A percentile compares a stretch with the other conserved stretches of the same genome.
phyloP scores from a whole-genome alignment of 2,888 invertebrate species.

The Resseliella maxima region DNA sequence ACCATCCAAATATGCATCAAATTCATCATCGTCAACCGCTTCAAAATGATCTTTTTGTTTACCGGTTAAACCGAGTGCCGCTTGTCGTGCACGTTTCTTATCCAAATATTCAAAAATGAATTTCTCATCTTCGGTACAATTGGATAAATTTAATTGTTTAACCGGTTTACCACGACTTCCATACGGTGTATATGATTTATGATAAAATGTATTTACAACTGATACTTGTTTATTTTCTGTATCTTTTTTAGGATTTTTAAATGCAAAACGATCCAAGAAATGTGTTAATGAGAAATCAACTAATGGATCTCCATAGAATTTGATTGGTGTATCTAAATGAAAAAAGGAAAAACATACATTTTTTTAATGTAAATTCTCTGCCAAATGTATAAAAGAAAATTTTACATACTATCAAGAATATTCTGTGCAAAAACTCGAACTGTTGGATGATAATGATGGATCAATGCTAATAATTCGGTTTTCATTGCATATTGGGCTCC shows the following conservation, averaged over 20 bases:
- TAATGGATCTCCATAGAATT: constrained; percentile 92
- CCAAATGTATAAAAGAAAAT: not conserved
- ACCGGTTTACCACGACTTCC: constrained; percentile 80
- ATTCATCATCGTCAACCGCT: constrained; percentile 75
- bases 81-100: constrained; percentile 68
- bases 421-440: constrained; percentile 88
- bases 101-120: constrained; percentile 79
- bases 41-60: constrained; percentile 76
- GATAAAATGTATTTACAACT: constrained; percentile 59
- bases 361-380: not conserved
- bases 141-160: constrained; percentile 75
- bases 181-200: constrained; percentile 75
- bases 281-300: constrained; percentile 90
- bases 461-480: constrained; percentile 79
- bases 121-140: constrained; percentile 90
- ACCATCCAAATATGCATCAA: constrained; percentile 69
- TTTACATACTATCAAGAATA: constrained; percentile 74
- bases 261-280: constrained; percentile 95
- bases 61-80: constrained; percentile 67
- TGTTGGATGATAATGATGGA: constrained; percentile 89
- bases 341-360: too few species aligned
- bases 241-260: constrained; percentile 87
- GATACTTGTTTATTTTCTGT: constrained; percentile 61
- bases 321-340: constrained; percentile 75
- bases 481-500: constrained; percentile 79